These are phyloP conservation scores for Drosophila robusta DNA, from an alignment of 2,888 invertebrate species.

Conservation along the genomic window DNA sequence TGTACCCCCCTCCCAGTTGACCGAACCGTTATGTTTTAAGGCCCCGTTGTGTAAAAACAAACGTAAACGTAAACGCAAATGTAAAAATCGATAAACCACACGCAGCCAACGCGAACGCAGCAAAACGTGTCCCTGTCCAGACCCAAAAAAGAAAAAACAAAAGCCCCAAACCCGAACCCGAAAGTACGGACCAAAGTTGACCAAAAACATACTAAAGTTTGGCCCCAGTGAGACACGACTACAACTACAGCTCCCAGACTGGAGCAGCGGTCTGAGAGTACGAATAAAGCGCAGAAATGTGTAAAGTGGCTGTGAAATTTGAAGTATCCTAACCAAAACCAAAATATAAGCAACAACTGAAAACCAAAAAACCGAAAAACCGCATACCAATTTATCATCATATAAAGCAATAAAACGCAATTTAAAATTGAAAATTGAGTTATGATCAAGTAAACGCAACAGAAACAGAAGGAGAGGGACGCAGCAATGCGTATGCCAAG, in stretches of 20 bases:
- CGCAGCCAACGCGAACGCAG: slow-evolving; percentile 76
- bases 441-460: slow-evolving; percentile 42
- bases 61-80: slow-evolving; percentile 74
- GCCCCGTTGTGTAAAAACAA: slow-evolving; percentile 70
- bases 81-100: slow-evolving; percentile 80
- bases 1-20: slow-evolving; percentile 48
- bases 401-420: slow-evolving; percentile 53
- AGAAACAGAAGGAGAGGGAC: slow-evolving; percentile 20
- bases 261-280: slow-evolving; percentile 45
- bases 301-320: slow-evolving; percentile 77
- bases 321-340: slow-evolving; percentile 69
- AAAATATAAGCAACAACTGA: slow-evolving; percentile 5
- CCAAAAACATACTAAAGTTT: slow-evolving; percentile 52
- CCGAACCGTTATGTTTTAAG: slow-evolving; percentile 71
- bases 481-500: slow-evolving; percentile 63
- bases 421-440: slow-evolving; percentile 39
- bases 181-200: slow-evolving; percentile 61
- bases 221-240: slow-evolving; percentile 42
- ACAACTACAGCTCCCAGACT: slow-evolving; percentile 30
- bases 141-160: slow-evolving; percentile 44
- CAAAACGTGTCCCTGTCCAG: slow-evolving; percentile 62
- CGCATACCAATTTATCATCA: slow-evolving; percentile 50
- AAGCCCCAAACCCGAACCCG: slow-evolving; percentile 17
- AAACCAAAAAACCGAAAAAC: slow-evolving; percentile 27
- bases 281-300: slow-evolving; percentile 67